Conservation (phyloP, 2,797 vertebrate species). For the Pogoniulus pusillus region DNA sequence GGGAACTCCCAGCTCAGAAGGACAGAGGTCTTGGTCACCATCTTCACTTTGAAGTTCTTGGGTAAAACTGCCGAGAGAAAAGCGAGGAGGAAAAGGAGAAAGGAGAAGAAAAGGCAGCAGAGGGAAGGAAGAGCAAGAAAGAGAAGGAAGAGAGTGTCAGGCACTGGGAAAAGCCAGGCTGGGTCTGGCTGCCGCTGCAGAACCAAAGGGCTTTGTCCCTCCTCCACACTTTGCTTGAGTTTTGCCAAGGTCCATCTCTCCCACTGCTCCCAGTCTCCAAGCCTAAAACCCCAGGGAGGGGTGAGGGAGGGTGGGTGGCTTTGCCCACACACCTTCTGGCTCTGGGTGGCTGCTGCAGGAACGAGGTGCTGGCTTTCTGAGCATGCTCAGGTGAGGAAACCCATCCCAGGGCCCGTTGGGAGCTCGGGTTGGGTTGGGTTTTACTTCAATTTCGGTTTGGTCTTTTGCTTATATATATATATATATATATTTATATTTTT, state of each 20-base stretch:
- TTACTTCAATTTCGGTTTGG: too few species aligned
- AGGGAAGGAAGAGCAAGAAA: slow-evolving; percentile 29
- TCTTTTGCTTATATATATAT: not conserved
- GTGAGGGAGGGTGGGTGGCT: not conserved
- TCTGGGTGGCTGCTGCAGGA: slow-evolving; percentile 69
- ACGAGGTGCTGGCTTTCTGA: slow-evolving; percentile 57
- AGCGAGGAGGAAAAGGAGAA: slow-evolving; percentile 53
- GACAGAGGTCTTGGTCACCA: slow-evolving; percentile 93
- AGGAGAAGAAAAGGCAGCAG: slow-evolving; percentile 54
- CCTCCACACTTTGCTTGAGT: slow-evolving; percentile 50
- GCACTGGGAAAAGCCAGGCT: not conserved
- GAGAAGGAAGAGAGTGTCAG: slow-evolving; percentile 49
- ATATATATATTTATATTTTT: not conserved
- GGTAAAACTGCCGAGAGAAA: slow-evolving; percentile 87
- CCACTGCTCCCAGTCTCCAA: not conserved
- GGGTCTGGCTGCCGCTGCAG: slow-evolving; percentile 5
- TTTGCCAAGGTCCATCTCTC: slow-evolving; percentile 32
- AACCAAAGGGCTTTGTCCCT: not conserved
- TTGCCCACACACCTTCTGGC: not conserved
- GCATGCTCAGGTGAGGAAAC: slow-evolving; percentile 65
- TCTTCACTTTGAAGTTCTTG: slow-evolving; percentile 97
- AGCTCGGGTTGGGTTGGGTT: not conserved
- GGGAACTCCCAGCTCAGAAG: slow-evolving; percentile 94
- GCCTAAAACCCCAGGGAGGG: slow-evolving; percentile 6
- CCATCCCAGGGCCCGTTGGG: not conserved